Evolutionary conservation across 1,140 invertebrate species (phyloP).

Genomic region (Drosophila baimaii): DNA sequence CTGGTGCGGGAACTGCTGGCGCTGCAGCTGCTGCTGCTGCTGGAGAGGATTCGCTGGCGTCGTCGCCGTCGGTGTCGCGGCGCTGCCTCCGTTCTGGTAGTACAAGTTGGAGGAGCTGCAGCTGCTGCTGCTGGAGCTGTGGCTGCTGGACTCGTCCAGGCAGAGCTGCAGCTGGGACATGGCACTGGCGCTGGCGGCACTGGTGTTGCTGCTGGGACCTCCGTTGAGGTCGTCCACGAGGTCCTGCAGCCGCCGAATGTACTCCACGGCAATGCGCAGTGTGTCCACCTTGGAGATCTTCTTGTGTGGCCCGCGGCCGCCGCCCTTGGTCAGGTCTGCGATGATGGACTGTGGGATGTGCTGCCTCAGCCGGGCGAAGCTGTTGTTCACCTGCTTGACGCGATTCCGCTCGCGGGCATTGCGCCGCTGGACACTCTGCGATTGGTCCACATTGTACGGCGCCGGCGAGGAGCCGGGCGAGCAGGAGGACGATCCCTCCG

Average conservation of each 20-base stretch:
- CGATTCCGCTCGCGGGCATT: constrained; percentile 97
- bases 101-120: constrained; percentile 50
- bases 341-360: constrained; percentile 92
- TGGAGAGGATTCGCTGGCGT: constrained; percentile 85
- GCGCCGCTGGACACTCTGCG: constrained; percentile 93
- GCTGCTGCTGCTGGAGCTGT: constrained; percentile 82
- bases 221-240: constrained; percentile 88
- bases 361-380: constrained; percentile 93
- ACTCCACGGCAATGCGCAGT: constrained; percentile 95
- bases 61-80: constrained; percentile 75
- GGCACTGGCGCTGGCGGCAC: neutral
- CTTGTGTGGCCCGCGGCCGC: constrained; percentile 89
- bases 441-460: constrained; percentile 85
- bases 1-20: constrained; percentile 69
- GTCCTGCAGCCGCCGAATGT: constrained; percentile 95
- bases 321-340: constrained; percentile 87
- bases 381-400: constrained; percentile 97
- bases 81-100: constrained; percentile 12
- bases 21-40: constrained; percentile 74
- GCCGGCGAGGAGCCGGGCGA: constrained; percentile 84
- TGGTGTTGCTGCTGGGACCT: constrained; percentile 10
- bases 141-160: constrained; percentile 85
- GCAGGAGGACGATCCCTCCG: constrained; percentile 84
- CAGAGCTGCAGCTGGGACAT: constrained; percentile 60
- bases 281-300: constrained; percentile 98